Evolutionary conservation across 23 tunicate genomes (phyloP), one percentile per base, ranked within the genome.

Genomic region (Corella eumyota): DNA sequence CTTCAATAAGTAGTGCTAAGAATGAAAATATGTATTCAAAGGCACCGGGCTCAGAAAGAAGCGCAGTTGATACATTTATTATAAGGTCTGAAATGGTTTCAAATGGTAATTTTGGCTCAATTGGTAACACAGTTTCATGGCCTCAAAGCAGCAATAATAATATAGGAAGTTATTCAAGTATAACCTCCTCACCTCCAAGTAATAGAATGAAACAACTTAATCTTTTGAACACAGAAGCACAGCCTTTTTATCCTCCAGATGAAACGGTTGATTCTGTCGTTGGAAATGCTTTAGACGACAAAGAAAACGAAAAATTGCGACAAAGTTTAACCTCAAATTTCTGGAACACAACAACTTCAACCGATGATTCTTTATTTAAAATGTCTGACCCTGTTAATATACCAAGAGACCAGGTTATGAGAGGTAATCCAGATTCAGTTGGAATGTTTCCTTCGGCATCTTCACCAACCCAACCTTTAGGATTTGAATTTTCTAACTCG

Each of bases 381-480:
- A 84, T 84, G 83, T 84, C 94, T 19, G 94, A 80, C 37, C 94
- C 94, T 4, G 94, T 84, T 19, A 84, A 75, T 48, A 84, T 84
- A 1, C 94, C 94, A 4, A 77, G 69, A 25, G 94, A 84, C 30
- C 50, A 56, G 31, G 48, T 35, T 6, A 11, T 74, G 66, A 37
- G 68, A 62, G 56, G 26, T 13, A 65, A 38, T 47, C 46, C 46
- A 23, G 22, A 46, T 29, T 58, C 37, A 7, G 51, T 25, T 66
- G 58, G 64, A 21, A 36, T 57, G 30, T 64, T 55, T 24, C 50
- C 48, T 45, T 70, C 58, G 32, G 36, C 67, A 26, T 54, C 80
- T 5, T 80, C 83, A 27, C 75, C 85, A 22, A 58, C 81, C 2
- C 66, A 78, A n/a, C 69, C 56, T 2, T 48, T 59, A 2, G 68